Evolutionary conservation across 1,140 invertebrate genomes (phyloP).

Genomic region (Parapsyche elsis): DNA sequence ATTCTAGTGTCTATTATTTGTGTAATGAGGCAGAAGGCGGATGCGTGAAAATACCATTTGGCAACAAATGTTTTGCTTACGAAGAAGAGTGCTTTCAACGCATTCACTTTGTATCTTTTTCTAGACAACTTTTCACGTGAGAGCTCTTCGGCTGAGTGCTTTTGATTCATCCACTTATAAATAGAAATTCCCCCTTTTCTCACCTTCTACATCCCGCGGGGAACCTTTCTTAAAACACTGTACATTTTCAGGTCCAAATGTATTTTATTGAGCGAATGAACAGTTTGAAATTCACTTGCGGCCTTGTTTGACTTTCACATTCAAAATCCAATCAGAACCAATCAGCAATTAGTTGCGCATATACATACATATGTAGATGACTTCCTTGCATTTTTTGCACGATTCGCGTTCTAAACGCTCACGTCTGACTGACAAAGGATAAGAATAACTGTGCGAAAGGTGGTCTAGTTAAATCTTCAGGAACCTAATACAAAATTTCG

Average conservation of each 20-base stretch:
- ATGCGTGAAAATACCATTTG: background rate
- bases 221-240: background rate
- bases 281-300: no score
- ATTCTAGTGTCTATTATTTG: background rate
- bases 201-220: background rate
- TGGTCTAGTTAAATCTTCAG: no score
- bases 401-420: no score
- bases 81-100: background rate
- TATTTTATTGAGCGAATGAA: no score
- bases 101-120: background rate
- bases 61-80: background rate
- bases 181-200: background rate
- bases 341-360: no score
- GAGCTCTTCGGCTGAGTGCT: background rate
- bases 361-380: no score
- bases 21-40: background rate
- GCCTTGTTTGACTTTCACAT: no score
- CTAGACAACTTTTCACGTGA: background rate
- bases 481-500: background rate
- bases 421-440: no score
- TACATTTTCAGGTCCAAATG: no score
- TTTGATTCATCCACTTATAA: conserved; percentile 29
- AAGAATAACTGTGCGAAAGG: no score
- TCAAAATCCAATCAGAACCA: no score
- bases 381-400: no score